Conservation (phyloP, 2,113 vertebrate genomes). For the Melanerpes formicivorus region DNA sequence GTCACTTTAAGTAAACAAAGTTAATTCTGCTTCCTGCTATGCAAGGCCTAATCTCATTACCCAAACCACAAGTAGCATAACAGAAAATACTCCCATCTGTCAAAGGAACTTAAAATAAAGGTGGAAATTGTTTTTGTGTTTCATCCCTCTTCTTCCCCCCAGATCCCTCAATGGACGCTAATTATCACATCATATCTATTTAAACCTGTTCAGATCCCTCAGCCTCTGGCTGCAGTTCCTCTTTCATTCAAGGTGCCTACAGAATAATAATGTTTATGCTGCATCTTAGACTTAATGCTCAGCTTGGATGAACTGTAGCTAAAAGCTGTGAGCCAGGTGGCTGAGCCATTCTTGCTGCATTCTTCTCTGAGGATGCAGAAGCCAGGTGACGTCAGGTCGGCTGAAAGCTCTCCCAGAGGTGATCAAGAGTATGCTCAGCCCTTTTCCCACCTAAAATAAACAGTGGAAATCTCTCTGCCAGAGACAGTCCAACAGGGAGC, state of each 20-base stretch:
- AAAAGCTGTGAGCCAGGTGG: not conserved
- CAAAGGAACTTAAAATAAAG: constrained; percentile 72
- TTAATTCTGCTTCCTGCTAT: constrained; percentile 81
- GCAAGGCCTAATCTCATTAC: constrained; percentile 77
- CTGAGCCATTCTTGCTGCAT: not conserved
- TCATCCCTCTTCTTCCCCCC: not conserved
- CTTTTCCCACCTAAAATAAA: not conserved
- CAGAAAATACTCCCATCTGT: constrained; percentile 64
- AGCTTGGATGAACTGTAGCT: not conserved
- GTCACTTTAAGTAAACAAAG: constrained; percentile 79
- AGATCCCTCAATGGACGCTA: not conserved
- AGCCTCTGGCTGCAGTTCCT: not conserved
- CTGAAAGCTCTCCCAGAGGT: not conserved
- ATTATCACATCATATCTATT: constrained; percentile 49
- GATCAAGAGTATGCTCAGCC: not conserved
- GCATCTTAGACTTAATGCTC: not conserved
- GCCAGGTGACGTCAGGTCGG: fast-evolving
- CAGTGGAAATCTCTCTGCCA: not conserved
- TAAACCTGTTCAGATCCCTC: not conserved
- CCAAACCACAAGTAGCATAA: constrained; percentile 75
- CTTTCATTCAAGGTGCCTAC: not conserved
- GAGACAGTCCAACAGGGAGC: not conserved
- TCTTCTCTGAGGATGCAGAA: not conserved
- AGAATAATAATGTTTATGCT: not conserved
- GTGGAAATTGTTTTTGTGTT: constrained; percentile 50